Base-by-base conservation (phyloP, 1,140 invertebrate genomes). In the Colletes gigas region DNA sequence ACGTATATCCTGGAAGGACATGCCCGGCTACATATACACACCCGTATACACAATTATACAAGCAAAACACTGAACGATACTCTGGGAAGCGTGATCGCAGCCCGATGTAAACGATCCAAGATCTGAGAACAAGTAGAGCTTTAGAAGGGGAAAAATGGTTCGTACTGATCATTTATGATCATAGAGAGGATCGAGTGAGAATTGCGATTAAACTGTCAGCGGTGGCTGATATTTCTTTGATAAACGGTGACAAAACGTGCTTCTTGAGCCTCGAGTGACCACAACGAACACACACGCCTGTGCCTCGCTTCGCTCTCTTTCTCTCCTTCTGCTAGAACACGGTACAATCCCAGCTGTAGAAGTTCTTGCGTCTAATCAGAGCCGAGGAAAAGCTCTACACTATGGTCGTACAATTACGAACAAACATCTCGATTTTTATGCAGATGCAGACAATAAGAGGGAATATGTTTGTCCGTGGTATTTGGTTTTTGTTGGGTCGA, bases 241-340 rank as follows among this genome's bases (percentile, higher is more conserved):
- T 72, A 67, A 79, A 50, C 57, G 70, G 71, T 59, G 55, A 75
- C 71, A 66, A 66, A 72, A 76, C 80, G 59, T 77, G 84, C 70
- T 86, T 85, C 55, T 85, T 39, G 72, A 85, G 81, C 80, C 71
- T 83, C 81, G 30, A 87, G 47, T 72, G 71, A 87, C 60, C 82
- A 87, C 86, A 87, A 87, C 86, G 85, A 87, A 87, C 84, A 83
- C 84, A 77, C 78, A 87, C 82, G 67, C 78, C 84, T 79, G 84
- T 88, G 88, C 86, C 86, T 89, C 84, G 86, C 84, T 88, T 88
- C 85, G 87, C 85, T 88, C 88, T 89, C 88, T 89, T 84, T 88
- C 79, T 87, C 80, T 79, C 80, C 68, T 69, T 88, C 47, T 54
- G 65, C 57, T 67, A 75, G 60, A 63, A 65, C 57, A 74, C 70